Base-by-base conservation (phyloP, 2,888 invertebrate genomes). In the Amblyjoppa fuscipennis region DNA sequence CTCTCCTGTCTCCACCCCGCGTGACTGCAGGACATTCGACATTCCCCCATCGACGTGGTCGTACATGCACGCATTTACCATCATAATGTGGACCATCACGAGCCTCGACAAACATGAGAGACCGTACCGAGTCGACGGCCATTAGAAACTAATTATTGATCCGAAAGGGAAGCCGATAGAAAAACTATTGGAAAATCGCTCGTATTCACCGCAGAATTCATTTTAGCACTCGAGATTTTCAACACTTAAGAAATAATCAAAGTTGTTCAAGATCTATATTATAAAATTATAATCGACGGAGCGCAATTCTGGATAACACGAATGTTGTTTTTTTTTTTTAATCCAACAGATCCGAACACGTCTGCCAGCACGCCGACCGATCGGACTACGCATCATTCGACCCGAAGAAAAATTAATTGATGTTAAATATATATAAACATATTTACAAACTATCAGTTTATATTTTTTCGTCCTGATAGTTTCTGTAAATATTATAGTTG, bases 61-160 rank as follows among this genome's bases (percentile, higher is more conserved):
- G n/a, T 41, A 28, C 87, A 77, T 77, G 79, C 70, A 82, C 59
- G 59, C 45, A 66, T 73, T 61, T 31, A 49, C 59, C 75, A 31
- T 45, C 41, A 53, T 70, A 56, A 53, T 56, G 51, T 53, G 74
- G 68, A 77, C 56, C 53, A 69, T 61, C 56, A 28, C 51, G 64
- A 75, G 68, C 70, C 74, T 75, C 61, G 73, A 76, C 68, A 74
- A 81, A 75, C 25, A 70, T 38, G 69, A 31, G 34, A 75, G 71
- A 87, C 86, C 82, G 78, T 79, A 87, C 77, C 82, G 68, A 76
- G 56, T 83, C 74, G 81, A 34, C 84, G 84, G 74, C 88, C 86
- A 92, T 93, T 88, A 87, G 87, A 91, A 90, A 91, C 88, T 89
- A 92, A 93, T 93, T 91, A 92, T 91, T 84, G 89, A 91, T 90